phyloP scores from a whole-genome alignment of 1,140 invertebrate species.

The Macrobrachium nipponense region DNA sequence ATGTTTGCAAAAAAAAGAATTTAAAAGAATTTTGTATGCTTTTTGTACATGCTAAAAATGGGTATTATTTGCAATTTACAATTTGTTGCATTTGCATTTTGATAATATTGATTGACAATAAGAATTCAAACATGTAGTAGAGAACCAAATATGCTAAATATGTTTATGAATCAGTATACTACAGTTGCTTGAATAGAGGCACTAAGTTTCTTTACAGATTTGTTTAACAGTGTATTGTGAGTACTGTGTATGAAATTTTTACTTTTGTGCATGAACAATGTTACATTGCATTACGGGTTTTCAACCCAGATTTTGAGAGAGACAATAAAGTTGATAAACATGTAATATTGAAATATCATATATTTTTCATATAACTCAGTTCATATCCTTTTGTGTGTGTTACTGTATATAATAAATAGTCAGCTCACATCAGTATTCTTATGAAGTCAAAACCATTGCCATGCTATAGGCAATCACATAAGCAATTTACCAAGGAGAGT shows the following conservation, averaged over 20 bases:
- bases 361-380: no score
- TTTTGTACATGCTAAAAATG: slow-evolving; percentile 17
- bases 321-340: slow-evolving; percentile 59
- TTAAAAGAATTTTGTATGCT: background rate
- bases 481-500: no score
- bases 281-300: slow-evolving; percentile 48
- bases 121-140: slow-evolving; percentile 31
- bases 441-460: no score
- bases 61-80: background rate
- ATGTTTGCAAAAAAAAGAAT: background rate
- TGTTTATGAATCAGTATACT: slow-evolving; percentile 4
- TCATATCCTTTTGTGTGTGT: no score
- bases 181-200: slow-evolving; percentile 19
- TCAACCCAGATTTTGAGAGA: slow-evolving; percentile 51
- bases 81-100: slow-evolving; percentile 21
- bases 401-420: no score
- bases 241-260: slow-evolving; percentile 23
- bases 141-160: slow-evolving; percentile 15
- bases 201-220: slow-evolving; percentile 36
- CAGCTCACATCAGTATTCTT: no score
- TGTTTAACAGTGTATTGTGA: background rate
- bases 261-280: slow-evolving; percentile 33
- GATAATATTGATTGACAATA: slow-evolving; percentile 40
- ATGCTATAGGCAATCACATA: no score
- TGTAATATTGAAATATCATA: slow-evolving; percentile 22